These are phyloP conservation scores for Aythya baeri DNA, from an alignment of 2,113 vertebrate species.

Conservation along the genomic window DNA sequence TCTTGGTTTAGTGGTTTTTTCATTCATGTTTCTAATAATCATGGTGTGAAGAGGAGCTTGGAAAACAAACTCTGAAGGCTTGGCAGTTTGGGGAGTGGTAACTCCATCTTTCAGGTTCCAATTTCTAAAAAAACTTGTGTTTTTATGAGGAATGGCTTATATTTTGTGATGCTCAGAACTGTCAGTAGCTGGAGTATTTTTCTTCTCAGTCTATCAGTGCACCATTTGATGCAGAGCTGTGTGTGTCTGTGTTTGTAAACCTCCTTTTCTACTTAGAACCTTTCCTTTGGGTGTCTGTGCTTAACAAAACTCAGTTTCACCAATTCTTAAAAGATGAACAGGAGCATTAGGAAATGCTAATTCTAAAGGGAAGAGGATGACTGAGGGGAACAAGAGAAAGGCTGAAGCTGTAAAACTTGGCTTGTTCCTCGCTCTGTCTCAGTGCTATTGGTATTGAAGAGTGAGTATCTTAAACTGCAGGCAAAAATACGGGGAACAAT, in stretches of 20 bases:
- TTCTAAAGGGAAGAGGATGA: background rate
- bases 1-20: background rate
- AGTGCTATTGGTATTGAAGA: background rate
- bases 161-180: background rate
- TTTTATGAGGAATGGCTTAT: background rate
- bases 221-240: background rate
- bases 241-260: background rate
- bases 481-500: background rate
- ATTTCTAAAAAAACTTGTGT: background rate
- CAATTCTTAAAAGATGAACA: background rate
- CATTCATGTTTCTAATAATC: background rate
- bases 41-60: background rate
- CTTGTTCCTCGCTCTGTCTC: background rate
- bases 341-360: background rate
- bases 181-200: background rate
- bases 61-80: background rate
- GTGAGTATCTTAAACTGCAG: background rate
- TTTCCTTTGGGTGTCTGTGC: background rate
- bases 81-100: background rate
- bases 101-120: background rate
- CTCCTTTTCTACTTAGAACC: background rate
- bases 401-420: background rate
- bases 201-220: rapidly evolving
- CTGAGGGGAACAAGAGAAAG: background rate
- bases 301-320: background rate